Conservation (phyloP, 2,113 vertebrate species). For the Platysternon megacephalum region DNA sequence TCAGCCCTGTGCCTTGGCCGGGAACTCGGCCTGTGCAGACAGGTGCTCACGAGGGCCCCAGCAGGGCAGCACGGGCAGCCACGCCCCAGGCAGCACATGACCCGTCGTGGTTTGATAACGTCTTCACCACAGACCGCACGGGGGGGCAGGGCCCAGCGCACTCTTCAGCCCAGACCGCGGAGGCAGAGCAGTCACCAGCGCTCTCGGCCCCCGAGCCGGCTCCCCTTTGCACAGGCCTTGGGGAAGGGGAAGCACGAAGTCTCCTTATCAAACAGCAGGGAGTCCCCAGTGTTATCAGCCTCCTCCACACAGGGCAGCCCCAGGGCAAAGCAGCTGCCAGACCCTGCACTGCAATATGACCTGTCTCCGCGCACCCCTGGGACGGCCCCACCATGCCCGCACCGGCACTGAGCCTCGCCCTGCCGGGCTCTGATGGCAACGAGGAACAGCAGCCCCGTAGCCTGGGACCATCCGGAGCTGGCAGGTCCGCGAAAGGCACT, state of each 20-base stretch:
- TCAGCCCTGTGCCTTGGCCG: neutral
- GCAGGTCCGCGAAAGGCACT: too few relatives aligned
- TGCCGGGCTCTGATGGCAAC: too few relatives aligned
- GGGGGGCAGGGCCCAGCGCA: neutral
- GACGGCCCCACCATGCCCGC: too few relatives aligned
- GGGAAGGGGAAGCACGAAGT: neutral
- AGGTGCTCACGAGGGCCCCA: neutral
- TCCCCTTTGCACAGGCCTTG: too few relatives aligned
- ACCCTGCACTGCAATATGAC: neutral
- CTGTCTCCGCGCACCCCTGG: neutral
- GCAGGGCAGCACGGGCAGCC: neutral
- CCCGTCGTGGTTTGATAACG: neutral
- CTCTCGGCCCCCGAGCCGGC: neutral
- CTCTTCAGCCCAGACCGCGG: neutral
- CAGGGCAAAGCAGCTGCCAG: neutral
- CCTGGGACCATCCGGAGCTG: too few relatives aligned
- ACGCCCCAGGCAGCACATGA: neutral
- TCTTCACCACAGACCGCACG: neutral
- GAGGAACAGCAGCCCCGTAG: neutral
- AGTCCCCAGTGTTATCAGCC: neutral
- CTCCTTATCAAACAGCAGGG: neutral
- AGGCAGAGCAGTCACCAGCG: too few relatives aligned
- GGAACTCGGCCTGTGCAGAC: neutral
- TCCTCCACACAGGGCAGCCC: neutral
- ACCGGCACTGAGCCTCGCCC: too few relatives aligned